Base-by-base conservation (phyloP, 1,140 invertebrate genomes). In the Drosophila malerkotliana region DNA sequence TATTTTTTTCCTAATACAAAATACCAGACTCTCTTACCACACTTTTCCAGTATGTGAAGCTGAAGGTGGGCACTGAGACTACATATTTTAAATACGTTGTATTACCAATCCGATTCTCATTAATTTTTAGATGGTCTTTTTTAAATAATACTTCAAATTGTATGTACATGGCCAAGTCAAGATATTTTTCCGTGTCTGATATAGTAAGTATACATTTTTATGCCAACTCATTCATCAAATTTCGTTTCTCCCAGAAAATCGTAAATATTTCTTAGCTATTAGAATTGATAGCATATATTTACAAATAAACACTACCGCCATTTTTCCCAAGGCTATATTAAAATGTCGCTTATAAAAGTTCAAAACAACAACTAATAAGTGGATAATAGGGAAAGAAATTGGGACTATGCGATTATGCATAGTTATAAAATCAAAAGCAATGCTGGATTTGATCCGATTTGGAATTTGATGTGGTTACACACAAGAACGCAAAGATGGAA, bases 131-230 rank as follows among this genome's bases (percentile, higher is more conserved):
- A 54, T 68, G 68, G 66, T 68, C 66, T 74, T 57, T 56, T 75
- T 66, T 82, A 75, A 85, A 87, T 88, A 85, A 85, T 85, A 85
- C 82, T 85, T 85, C 71, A 75, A 48, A 88, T 76, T 78, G 53
- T 80, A 72, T 81, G 49, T 79, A 79, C 74, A 85, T 81, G 63
- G 61, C 66, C 81, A 77, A 57, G 60, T 72, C 76, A 77, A 76
- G 60, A 61, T 44, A 45, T 24, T 32, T 57, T 44, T 51, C 41
- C 30, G 58, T 51, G 32, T 64, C 49, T 54, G 30, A 41, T 60
- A 51, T 63, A 21, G 45, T 32, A 61, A 34, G 45, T 32, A 10
- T 47, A n/a, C 7, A 5, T 47, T 10, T 26, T 30, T 26, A 6
- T 28, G 26, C 26, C 6, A 47, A 45, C 6, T 5, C 32, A 26